phyloP scores from a whole-genome alignment of 1,140 invertebrate species.

The Drepana arcuata region DNA sequence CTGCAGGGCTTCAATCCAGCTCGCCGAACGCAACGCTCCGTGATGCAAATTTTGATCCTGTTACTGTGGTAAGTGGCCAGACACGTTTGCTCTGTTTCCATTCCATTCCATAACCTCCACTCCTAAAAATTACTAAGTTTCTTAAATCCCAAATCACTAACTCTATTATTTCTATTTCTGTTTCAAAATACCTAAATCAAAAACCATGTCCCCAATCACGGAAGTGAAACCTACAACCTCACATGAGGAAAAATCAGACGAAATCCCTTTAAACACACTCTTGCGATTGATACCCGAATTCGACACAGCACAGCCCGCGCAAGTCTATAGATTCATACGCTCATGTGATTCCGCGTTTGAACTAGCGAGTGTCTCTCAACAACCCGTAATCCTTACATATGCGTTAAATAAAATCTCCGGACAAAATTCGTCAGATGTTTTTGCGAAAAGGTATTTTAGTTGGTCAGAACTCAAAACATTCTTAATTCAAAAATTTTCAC shows the following conservation, averaged over 20 bases:
- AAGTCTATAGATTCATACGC: conserved; percentile 17
- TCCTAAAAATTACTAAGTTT: neutral
- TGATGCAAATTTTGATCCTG: conserved; percentile 1
- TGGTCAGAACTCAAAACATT: neutral
- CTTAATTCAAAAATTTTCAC: neutral
- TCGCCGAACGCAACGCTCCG: conserved; percentile 5
- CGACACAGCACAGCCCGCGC: conserved; percentile 9
- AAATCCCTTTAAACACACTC: conserved; percentile 9
- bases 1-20: conserved; percentile 7
- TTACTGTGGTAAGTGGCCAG: conserved; percentile 14
- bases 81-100: conserved; percentile 9
- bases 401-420: neutral
- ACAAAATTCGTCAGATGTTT: neutral
- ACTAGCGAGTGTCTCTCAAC: neutral
- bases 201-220: conserved; percentile 2
- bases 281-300: conserved; percentile 17
- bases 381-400: neutral
- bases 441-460: too few species aligned
- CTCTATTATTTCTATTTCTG: neutral
- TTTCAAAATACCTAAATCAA: conserved; percentile 5
- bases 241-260: too few species aligned
- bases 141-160: neutral
- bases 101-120: too few species aligned
- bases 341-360: conserved; percentile 15
- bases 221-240: neutral